Base-by-base conservation (phyloP, 2,113 vertebrate genomes). In the Hippocampus abdominalis region DNA sequence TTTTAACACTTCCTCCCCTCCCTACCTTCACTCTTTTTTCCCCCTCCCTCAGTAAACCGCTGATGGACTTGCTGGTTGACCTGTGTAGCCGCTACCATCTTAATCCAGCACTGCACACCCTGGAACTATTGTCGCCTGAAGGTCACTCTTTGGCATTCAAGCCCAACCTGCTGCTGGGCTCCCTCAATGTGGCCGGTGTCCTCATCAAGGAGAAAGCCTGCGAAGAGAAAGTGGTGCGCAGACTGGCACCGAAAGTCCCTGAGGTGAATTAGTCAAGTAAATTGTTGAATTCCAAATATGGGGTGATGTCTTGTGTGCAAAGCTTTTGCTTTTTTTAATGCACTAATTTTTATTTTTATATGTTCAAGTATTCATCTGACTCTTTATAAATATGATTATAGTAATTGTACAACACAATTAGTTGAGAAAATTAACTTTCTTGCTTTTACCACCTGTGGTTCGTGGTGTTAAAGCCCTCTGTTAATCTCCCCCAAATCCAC, bases 51-150 rank as follows among this genome's bases (percentile, higher is more conserved):
- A 99, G 97, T 87, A 95, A 95, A 86, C 95, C 96, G 40, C 92
- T 98, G 91, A 98, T 99, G 96, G 97, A 99, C 88, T 81, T 99
- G 0, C 86, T 98, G 87, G 95, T 98, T n/a, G 96, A 99, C 42
- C 87, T 97, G 64, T 98, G 96, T 79, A 94, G 95, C 82, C 93
- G 92, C 62, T 91, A 96, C 83, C 96, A 81, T 82, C 91, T 99
- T 76, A 98, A 97, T 79, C 97, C 97, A 18, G 91, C 94, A 18
- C 91, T 95, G 61, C 93, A 99, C 57, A 94, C 92, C 51, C 91
- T 99, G 81, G 96, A 98, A 81, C 87, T 96, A 79, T 86, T 92
- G 69, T 93, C 95, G 32, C 81, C 87, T 0, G 92, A 91, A 68
- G 84, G 91, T 62, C 93, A 93, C 73, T 86, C 91, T 64, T 72